Conservation (phyloP, 2,113 vertebrate genomes). For the Prietella phreatophila region DNA sequence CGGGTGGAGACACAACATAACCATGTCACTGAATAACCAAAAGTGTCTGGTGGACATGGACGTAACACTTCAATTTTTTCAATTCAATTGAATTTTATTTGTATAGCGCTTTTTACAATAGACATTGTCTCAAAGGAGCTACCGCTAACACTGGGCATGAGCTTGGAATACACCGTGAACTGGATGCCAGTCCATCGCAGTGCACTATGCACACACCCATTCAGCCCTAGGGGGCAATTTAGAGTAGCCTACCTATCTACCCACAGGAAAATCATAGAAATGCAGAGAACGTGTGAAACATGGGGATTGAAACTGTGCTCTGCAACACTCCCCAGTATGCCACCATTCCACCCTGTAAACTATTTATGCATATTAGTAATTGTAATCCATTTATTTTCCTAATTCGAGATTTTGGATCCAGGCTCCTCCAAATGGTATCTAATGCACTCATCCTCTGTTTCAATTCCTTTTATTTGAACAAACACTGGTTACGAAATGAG, state of each 20-base stretch:
- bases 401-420: conserved; percentile 9
- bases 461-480: conserved; percentile 15
- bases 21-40: too few species aligned
- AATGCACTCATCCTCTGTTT: conserved; percentile 33
- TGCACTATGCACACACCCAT: neutral
- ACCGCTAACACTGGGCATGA: neutral
- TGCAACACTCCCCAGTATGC: neutral
- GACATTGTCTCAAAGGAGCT: too few species aligned
- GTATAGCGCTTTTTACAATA: too few species aligned
- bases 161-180: neutral
- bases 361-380: conserved; percentile 13
- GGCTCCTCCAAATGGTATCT: conserved; percentile 33
- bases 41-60: too few species aligned
- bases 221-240: neutral
- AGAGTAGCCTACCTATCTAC: neutral
- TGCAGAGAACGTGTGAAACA: neutral
- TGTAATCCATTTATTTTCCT: conserved; percentile 41
- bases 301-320: neutral
- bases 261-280: neutral
- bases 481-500: conserved; percentile 2
- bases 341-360: neutral
- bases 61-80: too few species aligned
- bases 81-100: too few species aligned
- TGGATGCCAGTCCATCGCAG: too few species aligned
- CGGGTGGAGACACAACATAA: too few species aligned